Evolutionary conservation across 2,113 vertebrate genomes (phyloP).

Genomic region (Aspiorhynchus laticeps): DNA sequence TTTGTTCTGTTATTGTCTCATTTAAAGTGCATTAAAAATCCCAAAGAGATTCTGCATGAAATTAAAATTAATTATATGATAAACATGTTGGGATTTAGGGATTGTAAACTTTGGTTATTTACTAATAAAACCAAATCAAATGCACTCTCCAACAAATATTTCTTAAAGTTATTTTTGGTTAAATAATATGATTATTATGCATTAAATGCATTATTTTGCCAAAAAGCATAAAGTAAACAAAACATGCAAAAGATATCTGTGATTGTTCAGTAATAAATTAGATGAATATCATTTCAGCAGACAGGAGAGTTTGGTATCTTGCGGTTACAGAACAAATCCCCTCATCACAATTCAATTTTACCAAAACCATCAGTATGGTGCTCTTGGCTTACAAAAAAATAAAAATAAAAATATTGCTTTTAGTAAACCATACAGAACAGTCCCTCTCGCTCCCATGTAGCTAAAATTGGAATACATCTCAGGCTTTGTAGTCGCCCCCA

Average conservation of each 20-base stretch:
- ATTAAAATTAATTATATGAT: slow-evolving; percentile 29
- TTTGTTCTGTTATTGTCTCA: slow-evolving; percentile 65
- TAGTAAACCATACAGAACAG: slow-evolving; percentile 3
- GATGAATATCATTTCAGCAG: background rate
- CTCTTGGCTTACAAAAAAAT: background rate
- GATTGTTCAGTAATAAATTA: background rate
- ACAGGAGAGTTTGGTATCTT: background rate
- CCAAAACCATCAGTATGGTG: background rate
- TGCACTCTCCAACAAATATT: background rate
- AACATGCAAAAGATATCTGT: background rate
- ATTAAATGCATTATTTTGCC: background rate
- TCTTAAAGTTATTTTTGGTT: background rate
- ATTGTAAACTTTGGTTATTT: background rate
- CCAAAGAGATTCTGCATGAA: slow-evolving; percentile 50
- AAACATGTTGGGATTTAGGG: background rate
- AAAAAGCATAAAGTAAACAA: background rate
- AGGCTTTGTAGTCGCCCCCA: slow-evolving; percentile 37
- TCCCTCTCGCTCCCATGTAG: slow-evolving; percentile 7
- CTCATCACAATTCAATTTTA: background rate
- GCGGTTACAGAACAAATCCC: background rate
- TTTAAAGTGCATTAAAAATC: slow-evolving; percentile 55
- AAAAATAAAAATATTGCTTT: background rate
- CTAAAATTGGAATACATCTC: slow-evolving; percentile 34
- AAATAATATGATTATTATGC: background rate
- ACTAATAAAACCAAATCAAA: background rate